These are phyloP conservation scores for Sardinella longiceps DNA, from an alignment of 2,797 vertebrate species.

Conservation along the genomic window DNA sequence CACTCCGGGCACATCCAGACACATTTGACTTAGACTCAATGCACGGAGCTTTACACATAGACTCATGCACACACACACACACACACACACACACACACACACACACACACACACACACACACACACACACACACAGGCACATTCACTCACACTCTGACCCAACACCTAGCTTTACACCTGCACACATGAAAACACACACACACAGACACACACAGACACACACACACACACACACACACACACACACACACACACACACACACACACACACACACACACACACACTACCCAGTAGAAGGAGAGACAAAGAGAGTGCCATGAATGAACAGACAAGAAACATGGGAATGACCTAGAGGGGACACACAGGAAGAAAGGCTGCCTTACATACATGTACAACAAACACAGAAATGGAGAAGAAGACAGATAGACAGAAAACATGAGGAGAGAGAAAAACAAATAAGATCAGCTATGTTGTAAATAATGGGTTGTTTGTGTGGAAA, in stretches of 20 bases:
- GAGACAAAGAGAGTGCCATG: neutral
- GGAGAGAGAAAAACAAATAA: too few species aligned
- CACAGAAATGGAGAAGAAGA: neutral
- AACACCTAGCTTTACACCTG: too few species aligned
- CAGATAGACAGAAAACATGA: too few species aligned
- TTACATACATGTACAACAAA: neutral
- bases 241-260: neutral
- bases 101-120: too few species aligned
- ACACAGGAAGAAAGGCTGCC: neutral
- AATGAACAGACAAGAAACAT: neutral
- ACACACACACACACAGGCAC: too few species aligned
- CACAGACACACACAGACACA: neutral
- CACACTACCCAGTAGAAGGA: neutral
- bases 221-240: neutral
- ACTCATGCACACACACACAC: neutral
- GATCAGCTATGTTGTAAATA: neutral
- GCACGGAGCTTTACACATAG: neutral
- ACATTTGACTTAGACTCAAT: too few species aligned
- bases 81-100: too few species aligned
- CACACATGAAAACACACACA: too few species aligned
- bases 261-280: neutral
- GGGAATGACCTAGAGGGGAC: neutral
- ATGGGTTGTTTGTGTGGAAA: neutral
- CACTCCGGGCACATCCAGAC: neutral
- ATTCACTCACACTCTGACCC: too few species aligned